phyloP scores from a whole-genome alignment of 2,113 vertebrate genomes.

The Clarias magur region DNA sequence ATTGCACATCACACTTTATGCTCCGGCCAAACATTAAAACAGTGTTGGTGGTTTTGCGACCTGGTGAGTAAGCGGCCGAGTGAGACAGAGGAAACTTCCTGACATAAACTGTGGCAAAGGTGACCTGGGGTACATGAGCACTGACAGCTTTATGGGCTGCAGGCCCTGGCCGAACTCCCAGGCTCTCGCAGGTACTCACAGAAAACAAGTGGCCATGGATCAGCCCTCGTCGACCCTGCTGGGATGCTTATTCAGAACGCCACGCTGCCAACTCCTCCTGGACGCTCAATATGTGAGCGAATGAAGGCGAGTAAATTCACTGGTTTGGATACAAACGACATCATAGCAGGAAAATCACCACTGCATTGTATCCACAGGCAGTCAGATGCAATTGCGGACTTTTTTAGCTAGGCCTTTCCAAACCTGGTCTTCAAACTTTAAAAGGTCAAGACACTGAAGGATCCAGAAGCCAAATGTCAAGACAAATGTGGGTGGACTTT shows the following conservation, averaged over 20 bases:
- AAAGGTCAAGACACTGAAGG: neutral
- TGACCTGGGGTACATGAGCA: slow-evolving; percentile 58
- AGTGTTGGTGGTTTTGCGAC: slow-evolving; percentile 14
- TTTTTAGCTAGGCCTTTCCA: neutral
- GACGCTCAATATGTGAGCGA: neutral
- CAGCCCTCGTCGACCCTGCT: slow-evolving; percentile 22
- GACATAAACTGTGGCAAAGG: slow-evolving; percentile 62
- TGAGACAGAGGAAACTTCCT: slow-evolving; percentile 53
- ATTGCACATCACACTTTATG: neutral
- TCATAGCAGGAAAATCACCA: neutral
- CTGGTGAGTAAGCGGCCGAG: slow-evolving; percentile 38
- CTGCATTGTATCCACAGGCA: neutral
- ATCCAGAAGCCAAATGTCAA: neutral
- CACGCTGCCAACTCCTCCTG: slow-evolving; percentile 17
- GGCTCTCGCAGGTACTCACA: slow-evolving; percentile 55
- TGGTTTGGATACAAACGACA: neutral
- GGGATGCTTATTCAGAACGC: neutral
- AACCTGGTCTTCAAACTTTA: neutral
- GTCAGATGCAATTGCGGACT: neutral
- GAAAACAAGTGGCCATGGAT: slow-evolving; percentile 35
- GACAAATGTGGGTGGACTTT: too few species aligned
- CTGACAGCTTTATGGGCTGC: slow-evolving; percentile 63
- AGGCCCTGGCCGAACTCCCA: slow-evolving; percentile 54
- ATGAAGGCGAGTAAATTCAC: neutral
- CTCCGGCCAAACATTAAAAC: slow-evolving; percentile 19